Conservation (phyloP, 2,888 invertebrate species). For the Drosophila anomalipes region DNA sequence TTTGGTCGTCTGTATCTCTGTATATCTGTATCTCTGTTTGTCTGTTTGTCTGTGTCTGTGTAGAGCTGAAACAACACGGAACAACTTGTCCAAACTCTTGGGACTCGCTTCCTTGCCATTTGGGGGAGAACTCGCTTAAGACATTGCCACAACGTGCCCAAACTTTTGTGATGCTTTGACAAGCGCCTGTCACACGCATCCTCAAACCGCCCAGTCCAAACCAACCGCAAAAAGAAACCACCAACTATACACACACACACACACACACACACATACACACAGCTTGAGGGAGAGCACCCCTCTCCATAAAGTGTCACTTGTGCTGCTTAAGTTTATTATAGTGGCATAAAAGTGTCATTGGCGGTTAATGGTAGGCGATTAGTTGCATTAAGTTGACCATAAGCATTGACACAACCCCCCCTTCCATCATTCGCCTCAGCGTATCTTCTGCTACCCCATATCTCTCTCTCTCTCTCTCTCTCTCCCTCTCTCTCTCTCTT, state of each 20-base stretch:
- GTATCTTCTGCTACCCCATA: background rate
- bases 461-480: no score
- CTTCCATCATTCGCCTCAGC: background rate
- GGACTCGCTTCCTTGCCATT: slow-evolving; percentile 29
- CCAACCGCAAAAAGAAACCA: slow-evolving; percentile 6
- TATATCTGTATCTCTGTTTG: slow-evolving; percentile 12
- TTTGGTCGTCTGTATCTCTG: slow-evolving; percentile 18
- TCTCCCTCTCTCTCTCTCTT: background rate
- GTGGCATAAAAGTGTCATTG: slow-evolving; percentile 82
- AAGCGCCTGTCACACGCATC: slow-evolving; percentile 59
- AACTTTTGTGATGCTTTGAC: slow-evolving; percentile 64
- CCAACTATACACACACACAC: background rate
- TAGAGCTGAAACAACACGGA: slow-evolving; percentile 38
- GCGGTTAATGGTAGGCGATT: slow-evolving; percentile 76
- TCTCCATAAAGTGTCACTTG: slow-evolving; percentile 39
- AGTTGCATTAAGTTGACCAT: slow-evolving; percentile 66
- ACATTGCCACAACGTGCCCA: slow-evolving; percentile 72
- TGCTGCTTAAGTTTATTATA: slow-evolving; percentile 78
- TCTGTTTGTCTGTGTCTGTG: slow-evolving; percentile 1
- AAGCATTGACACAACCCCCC: background rate
- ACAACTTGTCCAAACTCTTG: slow-evolving; percentile 56
- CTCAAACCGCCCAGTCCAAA: slow-evolving; percentile 9
- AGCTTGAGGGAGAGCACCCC: background rate
- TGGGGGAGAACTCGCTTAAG: slow-evolving; percentile 37
- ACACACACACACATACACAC: slow-evolving; percentile 10